Conservation (phyloP, 2,113 vertebrate genomes). For the Eulacestoma nigropectus region DNA sequence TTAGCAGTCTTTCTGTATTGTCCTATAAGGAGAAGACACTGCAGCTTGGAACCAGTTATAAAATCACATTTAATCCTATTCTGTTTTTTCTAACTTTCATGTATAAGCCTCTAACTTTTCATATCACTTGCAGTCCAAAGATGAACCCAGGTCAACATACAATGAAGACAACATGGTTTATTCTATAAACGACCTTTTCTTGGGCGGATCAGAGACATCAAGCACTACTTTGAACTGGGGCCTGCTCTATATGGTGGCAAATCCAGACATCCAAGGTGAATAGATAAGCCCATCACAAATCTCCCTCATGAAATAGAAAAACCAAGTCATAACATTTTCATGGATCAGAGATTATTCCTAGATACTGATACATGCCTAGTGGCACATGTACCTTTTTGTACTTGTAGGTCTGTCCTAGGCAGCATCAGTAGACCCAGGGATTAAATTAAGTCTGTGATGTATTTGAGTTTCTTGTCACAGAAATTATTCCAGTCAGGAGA, state of each 20-base stretch:
- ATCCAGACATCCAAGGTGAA: constrained; percentile 65
- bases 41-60: background rate
- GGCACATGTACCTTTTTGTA: background rate
- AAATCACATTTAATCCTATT: background rate
- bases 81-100: background rate
- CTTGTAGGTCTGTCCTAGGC: background rate
- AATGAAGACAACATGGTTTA: constrained; percentile 70
- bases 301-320: background rate
- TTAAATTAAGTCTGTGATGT: background rate
- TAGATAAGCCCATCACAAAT: background rate
- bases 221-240: constrained; percentile 72
- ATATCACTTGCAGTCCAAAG: constrained; percentile 39
- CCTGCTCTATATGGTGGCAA: constrained; percentile 68
- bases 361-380: background rate
- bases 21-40: background rate
- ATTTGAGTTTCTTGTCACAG: background rate
- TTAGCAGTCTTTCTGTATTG: background rate
- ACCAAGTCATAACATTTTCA: background rate
- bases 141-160: constrained; percentile 52
- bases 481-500: background rate
- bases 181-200: constrained; percentile 69
- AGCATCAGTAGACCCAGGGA: background rate
- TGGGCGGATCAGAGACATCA: constrained; percentile 74
- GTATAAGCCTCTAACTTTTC: background rate
- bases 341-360: background rate